Evolutionary conservation across 1,140 invertebrate species (phyloP).

Genomic region (Pogonomyrmex californicus): DNA sequence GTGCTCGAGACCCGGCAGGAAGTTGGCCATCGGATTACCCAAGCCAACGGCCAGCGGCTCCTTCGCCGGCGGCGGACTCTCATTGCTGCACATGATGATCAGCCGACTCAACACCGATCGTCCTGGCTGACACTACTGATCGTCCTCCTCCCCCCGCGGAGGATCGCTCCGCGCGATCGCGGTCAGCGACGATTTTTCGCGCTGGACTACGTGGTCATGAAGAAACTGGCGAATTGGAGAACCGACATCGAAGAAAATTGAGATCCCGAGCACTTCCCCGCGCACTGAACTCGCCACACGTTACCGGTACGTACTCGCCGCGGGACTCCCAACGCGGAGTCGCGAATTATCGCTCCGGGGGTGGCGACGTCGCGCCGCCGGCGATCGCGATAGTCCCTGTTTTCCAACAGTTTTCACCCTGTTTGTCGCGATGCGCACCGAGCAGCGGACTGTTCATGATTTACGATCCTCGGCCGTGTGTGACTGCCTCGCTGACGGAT

Average conservation of each 20-base stretch:
- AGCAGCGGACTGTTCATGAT: constrained; percentile 77
- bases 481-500: constrained; percentile 55
- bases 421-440: constrained; percentile 75
- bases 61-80: constrained; percentile 84
- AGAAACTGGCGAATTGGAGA: not conserved
- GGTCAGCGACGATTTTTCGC: constrained; percentile 25
- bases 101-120: not conserved
- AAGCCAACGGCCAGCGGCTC: constrained; percentile 82
- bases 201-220: constrained; percentile 36
- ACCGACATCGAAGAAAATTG: constrained; percentile 15
- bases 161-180: constrained; percentile 4
- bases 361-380: constrained; percentile 41
- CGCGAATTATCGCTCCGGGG: constrained; percentile 37
- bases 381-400: constrained; percentile 65
- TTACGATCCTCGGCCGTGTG: constrained; percentile 71
- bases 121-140: not conserved
- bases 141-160: not conserved
- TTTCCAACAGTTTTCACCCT: constrained; percentile 71
- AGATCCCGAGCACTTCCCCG: constrained; percentile 3
- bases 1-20: constrained; percentile 91
- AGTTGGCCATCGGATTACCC: constrained; percentile 82
- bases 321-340: not conserved
- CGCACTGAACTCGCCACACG: constrained; percentile 11
- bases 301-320: constrained; percentile 2
- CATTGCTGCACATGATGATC: constrained; percentile 84